Evolutionary conservation across 2,888 invertebrate genomes (phyloP).

Genomic region (Anticlea derivata): DNA sequence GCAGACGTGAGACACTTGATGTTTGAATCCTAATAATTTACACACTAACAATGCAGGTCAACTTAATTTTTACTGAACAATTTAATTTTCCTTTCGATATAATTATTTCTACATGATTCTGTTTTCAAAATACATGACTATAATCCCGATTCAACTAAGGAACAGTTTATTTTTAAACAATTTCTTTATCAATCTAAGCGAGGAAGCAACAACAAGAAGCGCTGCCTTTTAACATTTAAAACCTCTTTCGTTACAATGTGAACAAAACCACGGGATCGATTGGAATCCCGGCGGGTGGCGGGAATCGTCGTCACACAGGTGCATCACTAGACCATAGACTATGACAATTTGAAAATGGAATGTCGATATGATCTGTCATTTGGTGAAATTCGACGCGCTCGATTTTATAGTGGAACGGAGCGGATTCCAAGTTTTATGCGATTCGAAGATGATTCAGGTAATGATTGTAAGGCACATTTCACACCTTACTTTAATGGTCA

Average conservation of each 20-base stretch:
- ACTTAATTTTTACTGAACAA: too few relatives aligned
- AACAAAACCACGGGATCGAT: slow-evolving; percentile 48
- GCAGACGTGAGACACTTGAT: too few relatives aligned
- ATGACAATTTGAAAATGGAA: slow-evolving; percentile 60
- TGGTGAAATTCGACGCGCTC: slow-evolving; percentile 58
- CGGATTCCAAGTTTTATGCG: slow-evolving; percentile 24
- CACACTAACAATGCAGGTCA: too few relatives aligned
- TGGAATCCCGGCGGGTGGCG: slow-evolving; percentile 56
- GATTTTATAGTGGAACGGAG: slow-evolving; percentile 39
- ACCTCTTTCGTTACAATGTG: slow-evolving; percentile 28
- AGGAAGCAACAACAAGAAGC: slow-evolving; percentile 29
- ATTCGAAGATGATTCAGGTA: slow-evolving; percentile 20
- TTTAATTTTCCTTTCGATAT: too few relatives aligned
- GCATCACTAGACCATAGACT: slow-evolving; percentile 42
- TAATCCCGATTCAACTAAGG: neutral
- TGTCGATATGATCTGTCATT: slow-evolving; percentile 59
- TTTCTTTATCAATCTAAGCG: slow-evolving; percentile 16
- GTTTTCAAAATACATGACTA: too few relatives aligned
- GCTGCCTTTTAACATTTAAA: slow-evolving; percentile 19
- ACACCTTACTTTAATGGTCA: slow-evolving; percentile 15
- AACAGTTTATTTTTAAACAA: slow-evolving; percentile 6
- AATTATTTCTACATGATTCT: too few relatives aligned
- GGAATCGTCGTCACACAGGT: slow-evolving; percentile 47
- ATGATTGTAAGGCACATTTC: slow-evolving; percentile 18
- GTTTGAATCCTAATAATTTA: too few relatives aligned